These are phyloP conservation scores for Theristus sp. DNA, from an alignment of 2,888 invertebrate genomes.

Conservation along the genomic window DNA sequence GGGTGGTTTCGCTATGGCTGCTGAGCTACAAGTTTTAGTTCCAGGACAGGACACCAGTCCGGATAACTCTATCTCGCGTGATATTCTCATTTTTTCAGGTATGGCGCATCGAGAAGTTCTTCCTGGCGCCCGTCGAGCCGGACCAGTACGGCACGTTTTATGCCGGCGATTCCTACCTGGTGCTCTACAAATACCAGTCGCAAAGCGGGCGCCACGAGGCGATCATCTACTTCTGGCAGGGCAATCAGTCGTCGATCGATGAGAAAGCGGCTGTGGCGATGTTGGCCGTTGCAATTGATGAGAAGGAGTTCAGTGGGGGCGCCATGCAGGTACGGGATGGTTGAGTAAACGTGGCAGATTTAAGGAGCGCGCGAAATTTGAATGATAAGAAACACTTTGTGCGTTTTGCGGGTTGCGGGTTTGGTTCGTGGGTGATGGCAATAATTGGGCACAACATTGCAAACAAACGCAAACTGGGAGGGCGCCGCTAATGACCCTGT, in stretches of 20 bases:
- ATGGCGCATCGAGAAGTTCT: conserved; percentile 55
- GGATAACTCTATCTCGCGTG: too few species aligned
- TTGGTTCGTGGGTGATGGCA: too few species aligned
- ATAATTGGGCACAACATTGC: too few species aligned
- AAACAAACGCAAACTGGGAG: too few species aligned
- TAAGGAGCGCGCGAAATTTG: too few species aligned
- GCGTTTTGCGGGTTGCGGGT: too few species aligned
- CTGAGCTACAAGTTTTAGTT: too few species aligned
- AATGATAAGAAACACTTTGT: too few species aligned
- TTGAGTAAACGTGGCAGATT: too few species aligned
- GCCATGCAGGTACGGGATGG: conserved; percentile 38
- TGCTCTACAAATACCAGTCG: conserved; percentile 56
- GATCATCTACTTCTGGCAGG: conserved; percentile 56
- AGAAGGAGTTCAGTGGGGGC: conserved; percentile 37
- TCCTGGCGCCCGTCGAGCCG: conserved; percentile 50
- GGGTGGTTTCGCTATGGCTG: too few species aligned
- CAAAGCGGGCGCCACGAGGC: conserved; percentile 43
- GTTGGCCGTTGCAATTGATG: conserved; percentile 36
- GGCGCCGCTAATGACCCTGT: too few species aligned
- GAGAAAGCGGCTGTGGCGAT: conserved; percentile 40
- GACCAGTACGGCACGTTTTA: conserved; percentile 54
- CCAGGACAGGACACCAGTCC: too few species aligned
- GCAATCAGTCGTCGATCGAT: conserved; percentile 28
- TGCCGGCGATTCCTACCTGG: conserved; percentile 60
- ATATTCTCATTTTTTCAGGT: conserved; percentile 38